phyloP scores from a whole-genome alignment of 2,888 invertebrate species.

The Drosophila rellima region DNA sequence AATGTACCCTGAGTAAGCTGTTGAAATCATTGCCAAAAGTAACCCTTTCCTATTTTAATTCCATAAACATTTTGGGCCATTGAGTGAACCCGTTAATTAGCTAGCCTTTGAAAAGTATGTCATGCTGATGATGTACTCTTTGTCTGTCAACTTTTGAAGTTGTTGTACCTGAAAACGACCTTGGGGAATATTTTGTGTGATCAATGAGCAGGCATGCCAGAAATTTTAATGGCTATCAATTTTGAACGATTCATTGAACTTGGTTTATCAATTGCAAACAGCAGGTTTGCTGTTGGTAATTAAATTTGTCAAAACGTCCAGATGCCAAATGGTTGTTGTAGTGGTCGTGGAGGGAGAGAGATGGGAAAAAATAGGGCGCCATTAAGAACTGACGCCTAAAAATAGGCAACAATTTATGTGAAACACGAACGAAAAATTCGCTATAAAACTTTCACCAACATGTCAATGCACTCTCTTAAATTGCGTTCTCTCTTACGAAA shows the following conservation, averaged over 20 bases:
- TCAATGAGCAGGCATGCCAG: slow-evolving; percentile 53
- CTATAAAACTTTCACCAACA: slow-evolving; percentile 47
- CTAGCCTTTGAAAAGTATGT: slow-evolving; percentile 23
- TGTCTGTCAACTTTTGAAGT: slow-evolving; percentile 24
- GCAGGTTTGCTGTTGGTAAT: slow-evolving; percentile 59
- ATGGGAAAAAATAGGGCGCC: slow-evolving; percentile 14
- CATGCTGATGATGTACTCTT: slow-evolving; percentile 3
- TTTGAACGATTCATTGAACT: slow-evolving; percentile 68
- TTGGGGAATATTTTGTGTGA: slow-evolving; percentile 35
- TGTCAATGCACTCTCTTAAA: slow-evolving; percentile 50
- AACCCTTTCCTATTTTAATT: not conserved
- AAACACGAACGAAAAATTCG: slow-evolving; percentile 13
- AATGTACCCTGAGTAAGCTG: not conserved
- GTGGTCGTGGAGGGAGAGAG: not conserved
- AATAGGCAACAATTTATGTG: slow-evolving; percentile 52
- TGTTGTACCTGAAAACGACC: slow-evolving; percentile 36
- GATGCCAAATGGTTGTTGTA: slow-evolving; percentile 46
- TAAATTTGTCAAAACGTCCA: slow-evolving; percentile 73
- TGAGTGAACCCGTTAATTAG: slow-evolving; percentile 39
- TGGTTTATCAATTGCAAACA: slow-evolving; percentile 66
- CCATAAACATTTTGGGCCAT: not conserved
- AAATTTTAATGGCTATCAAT: slow-evolving; percentile 73
- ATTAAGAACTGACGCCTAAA: slow-evolving; percentile 56
- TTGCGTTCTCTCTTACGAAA: slow-evolving; percentile 5
- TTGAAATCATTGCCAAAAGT: slow-evolving; percentile 6